Evolutionary conservation across 2,888 invertebrate genomes (phyloP), one percentile per base, ranked within the genome.

Genomic region (Alviniconcha strummeri): DNA sequence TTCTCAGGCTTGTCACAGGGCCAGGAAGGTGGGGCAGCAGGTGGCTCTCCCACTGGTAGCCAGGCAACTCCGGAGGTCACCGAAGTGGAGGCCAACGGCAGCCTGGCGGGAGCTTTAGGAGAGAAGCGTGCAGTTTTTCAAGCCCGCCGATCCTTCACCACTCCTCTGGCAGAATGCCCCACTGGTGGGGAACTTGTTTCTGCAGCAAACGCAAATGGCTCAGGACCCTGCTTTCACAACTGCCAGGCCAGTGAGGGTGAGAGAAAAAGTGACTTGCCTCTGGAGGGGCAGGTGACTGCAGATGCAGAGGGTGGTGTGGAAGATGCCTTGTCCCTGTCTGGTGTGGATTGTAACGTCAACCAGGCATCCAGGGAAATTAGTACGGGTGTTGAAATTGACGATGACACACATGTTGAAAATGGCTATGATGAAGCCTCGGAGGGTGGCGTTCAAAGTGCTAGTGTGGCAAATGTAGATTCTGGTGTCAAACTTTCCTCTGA

Each of bases 351-450:
- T 57, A 64, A 57, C 52, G 6, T 78, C 6, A 19, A 57, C 36
- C 78, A 60, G 78, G 78, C 13, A 13, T 57, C 8, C 8, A 8
- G 9, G 13, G 60, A 60, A 60, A 60, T 8, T 13, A 60, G 60
- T 13, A 60, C 60, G 13, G 36, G 8, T 52, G 78, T 77, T 15
- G 90, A 90, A 87, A 89, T 89, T 83, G 84, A 86, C 19, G 90
- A 89, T 85, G 90, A 91, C 87, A 89, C 88, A 4, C 87, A 88
- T 87, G 84, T 90, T 69, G 90, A 89, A 17, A 90, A 90, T 86
- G 90, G 90, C 54, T 90, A 88, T 83, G 89, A 91, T 86, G 89
- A 85, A 36, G 81, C 64, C 4, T 36, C 11, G 52, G 80, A 72
- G 54, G 56, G 55, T 52, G 36, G 75, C 36, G 9, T 69, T 15